Conservation (phyloP, 2,113 vertebrate genomes). For the Petaurus breviceps region DNA sequence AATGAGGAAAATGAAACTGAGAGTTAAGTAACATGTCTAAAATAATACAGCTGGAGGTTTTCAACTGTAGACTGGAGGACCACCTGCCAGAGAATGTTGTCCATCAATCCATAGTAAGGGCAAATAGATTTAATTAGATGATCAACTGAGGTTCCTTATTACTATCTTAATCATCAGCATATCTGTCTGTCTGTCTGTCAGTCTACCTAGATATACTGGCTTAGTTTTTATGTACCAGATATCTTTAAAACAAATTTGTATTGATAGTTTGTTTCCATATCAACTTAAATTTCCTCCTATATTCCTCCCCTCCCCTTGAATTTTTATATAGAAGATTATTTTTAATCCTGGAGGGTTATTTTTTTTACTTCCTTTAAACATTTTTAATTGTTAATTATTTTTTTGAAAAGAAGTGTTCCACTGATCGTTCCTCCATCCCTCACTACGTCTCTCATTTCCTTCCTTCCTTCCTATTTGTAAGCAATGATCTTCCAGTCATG, state of each 20-base stretch:
- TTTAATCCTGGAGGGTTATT: not conserved
- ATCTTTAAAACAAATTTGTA: too few relatives aligned
- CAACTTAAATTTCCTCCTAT: not conserved
- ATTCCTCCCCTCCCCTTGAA: not conserved
- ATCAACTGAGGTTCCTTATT: not conserved
- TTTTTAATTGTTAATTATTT: not conserved
- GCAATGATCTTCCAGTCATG: not conserved
- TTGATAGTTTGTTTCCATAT: not conserved
- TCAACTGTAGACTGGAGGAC: not conserved
- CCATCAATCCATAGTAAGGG: not conserved
- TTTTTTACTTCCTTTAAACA: not conserved
- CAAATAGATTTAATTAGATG: not conserved
- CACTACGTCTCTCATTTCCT: not conserved
- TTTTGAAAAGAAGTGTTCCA: not conserved
- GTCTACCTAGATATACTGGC: not conserved
- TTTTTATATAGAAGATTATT: not conserved
- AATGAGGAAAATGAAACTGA: not conserved
- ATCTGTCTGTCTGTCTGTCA: not conserved
- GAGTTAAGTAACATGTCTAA: not conserved
- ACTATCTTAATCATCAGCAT: not conserved
- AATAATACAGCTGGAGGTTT: not conserved
- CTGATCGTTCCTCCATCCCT: not conserved
- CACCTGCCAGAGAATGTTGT: not conserved
- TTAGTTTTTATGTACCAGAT: not conserved
- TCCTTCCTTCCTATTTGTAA: not conserved